A percentile compares a stretch with the other conserved stretches of the same genome.
phyloP scores from a whole-genome alignment of 2,888 invertebrate species.

The Orthonevra nobilis region DNA sequence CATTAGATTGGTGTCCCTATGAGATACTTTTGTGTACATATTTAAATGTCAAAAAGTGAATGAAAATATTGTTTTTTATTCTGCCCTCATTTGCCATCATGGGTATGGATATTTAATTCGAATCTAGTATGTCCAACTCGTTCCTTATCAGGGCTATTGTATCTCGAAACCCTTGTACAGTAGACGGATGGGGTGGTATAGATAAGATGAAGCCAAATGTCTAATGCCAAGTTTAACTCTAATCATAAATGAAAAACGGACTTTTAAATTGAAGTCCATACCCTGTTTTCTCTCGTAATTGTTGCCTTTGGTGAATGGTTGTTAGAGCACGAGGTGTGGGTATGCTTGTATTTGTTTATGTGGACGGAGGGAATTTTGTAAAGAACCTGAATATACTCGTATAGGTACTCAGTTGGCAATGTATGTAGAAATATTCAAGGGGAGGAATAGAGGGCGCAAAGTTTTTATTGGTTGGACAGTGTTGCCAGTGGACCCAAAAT shows the following conservation, averaged over 20 bases:
- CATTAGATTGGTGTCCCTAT: conserved; percentile 21
- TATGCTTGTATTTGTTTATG: conserved; percentile 45
- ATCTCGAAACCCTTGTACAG: too few species aligned
- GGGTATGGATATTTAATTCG: too few species aligned
- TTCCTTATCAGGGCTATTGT: too few species aligned
- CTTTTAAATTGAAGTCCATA: background rate
- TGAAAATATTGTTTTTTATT: conserved; percentile 32
- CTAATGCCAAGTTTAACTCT: conserved; percentile 62
- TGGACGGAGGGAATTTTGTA: conserved; percentile 37
- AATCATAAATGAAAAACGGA: conserved; percentile 15
- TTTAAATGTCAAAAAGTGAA: conserved; percentile 69
- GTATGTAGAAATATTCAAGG: too few species aligned
- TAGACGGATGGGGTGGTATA: conserved; percentile 27
- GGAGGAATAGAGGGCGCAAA: background rate
- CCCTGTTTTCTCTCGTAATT: conserved; percentile 42
- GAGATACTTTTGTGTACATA: conserved; percentile 16
- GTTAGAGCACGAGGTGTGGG: background rate
- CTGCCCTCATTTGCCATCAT: conserved; percentile 43
- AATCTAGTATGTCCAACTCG: too few species aligned
- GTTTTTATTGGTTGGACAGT: conserved; percentile 7
- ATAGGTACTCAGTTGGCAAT: too few species aligned
- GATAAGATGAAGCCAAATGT: conserved; percentile 65
- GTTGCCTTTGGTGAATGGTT: conserved; percentile 2
- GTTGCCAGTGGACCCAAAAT: conserved; percentile 40
- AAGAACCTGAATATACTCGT: too few species aligned